These are phyloP conservation scores for Odocoileus hemionus DNA, from an alignment of 2,113 vertebrate genomes.

Conservation along the genomic window DNA sequence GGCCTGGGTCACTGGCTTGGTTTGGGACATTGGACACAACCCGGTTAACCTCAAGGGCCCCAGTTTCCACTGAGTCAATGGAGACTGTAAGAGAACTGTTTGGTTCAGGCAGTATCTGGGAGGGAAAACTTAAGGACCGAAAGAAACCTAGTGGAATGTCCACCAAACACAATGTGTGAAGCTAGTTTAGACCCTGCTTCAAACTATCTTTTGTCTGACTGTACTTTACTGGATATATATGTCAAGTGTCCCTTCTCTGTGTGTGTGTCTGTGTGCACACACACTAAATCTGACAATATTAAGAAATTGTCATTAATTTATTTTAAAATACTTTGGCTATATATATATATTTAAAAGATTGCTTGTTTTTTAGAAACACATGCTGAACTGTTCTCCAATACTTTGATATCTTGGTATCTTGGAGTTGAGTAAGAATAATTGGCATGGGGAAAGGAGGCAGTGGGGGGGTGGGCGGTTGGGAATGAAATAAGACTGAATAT, in stretches of 20 bases:
- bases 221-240: too few species aligned
- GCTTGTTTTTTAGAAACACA: background rate
- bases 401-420: too few species aligned
- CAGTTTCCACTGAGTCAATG: background rate
- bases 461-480: too few species aligned
- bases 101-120: background rate
- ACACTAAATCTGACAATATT: background rate
- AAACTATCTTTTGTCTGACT: background rate
- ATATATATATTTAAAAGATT: background rate
- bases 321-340: background rate
- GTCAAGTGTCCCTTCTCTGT: background rate
- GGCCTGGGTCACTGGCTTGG: fast-evolving
- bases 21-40: background rate
- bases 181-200: background rate
- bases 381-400: background rate
- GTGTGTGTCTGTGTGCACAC: fast-evolving
- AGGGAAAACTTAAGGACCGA: background rate
- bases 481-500: background rate
- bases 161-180: background rate
- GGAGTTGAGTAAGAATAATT: background rate
- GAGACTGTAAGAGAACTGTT: background rate
- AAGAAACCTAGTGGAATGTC: background rate
- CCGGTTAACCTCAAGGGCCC: background rate
- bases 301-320: background rate
- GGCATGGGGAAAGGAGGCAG: too few species aligned